Base-by-base conservation (phyloP, 2,113 vertebrate species). In the Apistogramma diplotaenia region DNA sequence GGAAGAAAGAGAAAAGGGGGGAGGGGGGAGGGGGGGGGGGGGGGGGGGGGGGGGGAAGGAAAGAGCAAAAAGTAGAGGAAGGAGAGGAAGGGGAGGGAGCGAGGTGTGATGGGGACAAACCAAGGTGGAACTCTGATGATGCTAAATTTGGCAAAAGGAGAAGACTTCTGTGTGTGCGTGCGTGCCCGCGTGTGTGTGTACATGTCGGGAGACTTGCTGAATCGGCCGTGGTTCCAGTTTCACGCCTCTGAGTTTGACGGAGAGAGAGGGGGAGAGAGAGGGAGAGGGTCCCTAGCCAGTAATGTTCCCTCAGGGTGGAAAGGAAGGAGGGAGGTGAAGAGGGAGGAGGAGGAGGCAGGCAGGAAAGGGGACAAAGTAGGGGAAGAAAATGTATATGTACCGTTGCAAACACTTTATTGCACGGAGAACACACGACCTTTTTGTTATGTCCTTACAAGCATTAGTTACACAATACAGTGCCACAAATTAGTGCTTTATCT, bases 111-210 rank as follows among this genome's bases (percentile, higher is more conserved):
- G 2, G 85, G 93, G 91, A 93, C 88, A 93, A 95, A 93, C 95
- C 94, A 96, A 93, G 95, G 95, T 95, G 93, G 94, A 96, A 96
- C 94, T 96, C 92, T 95, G 95, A 96, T 91, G 93, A 95, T 91
- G 94, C 96, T 97, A 97, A 96, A 97, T 96, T 96, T 95, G 96
- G 96, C 95, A 94, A 96, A 96, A 94, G 91, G 93, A 93, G 94
- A 92, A 91, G 85, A 95, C 95, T 96, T 95, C 51, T 55, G 35
- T 51, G 59, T 60, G 58, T 58, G 58, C 74, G 76, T 74, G 84
- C 70, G 58, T 49, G 67, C 58, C 53, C 71, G 74, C 72, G 78
- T 79, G 75, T 84, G 90, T 81, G 79, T 83, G 29, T 43, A 76
- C 71, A 53, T 16, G 85, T 86, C 76, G 15, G 78, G 87, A 93